Conservation (phyloP, 2,113 vertebrate genomes). For the rat (Rattus norvegicus) region GRCr8 NC_086034.1:46193501-46194000, state of each 20-base stretch:
- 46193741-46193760: background rate
- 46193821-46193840: background rate
- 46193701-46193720: background rate
- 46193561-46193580: background rate
- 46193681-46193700: background rate
- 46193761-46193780: too few relatives aligned
- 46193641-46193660: background rate
- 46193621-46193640: background rate
- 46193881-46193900: too few relatives aligned
- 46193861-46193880: too few relatives aligned
- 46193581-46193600: background rate
- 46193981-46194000: too few relatives aligned
- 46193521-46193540: background rate
- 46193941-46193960: too few relatives aligned
- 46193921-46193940: too few relatives aligned
- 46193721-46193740: background rate
- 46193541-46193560: background rate
- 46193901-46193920: too few relatives aligned
- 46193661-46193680: background rate
- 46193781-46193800: background rate
- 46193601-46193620: background rate
- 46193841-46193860: background rate
- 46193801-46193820: background rate
- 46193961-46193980: too few relatives aligned
- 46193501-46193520: conserved; percentile 8